phyloP scores from a whole-genome alignment of 2,113 vertebrate species.

The Gobiocypris rarus region DNA sequence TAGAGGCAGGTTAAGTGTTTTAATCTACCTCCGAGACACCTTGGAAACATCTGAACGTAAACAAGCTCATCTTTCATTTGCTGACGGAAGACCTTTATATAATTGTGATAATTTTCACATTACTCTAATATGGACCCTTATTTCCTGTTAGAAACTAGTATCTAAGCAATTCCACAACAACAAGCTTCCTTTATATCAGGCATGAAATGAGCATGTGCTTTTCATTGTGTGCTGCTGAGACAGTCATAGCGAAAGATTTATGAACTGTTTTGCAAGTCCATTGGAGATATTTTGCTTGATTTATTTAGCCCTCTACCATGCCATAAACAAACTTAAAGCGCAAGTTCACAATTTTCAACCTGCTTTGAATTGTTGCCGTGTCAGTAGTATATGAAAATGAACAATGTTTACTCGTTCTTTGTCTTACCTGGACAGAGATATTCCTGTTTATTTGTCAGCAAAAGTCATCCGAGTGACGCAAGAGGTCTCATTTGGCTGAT shows the following conservation, averaged over 20 bases:
- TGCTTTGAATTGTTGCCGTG: no score
- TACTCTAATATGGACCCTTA: neutral
- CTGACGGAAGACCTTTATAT: neutral
- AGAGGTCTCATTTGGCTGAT: no score
- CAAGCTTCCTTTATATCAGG: constrained; percentile 9
- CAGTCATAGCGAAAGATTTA: neutral
- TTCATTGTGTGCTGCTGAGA: neutral
- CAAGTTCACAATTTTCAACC: no score
- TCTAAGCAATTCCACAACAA: constrained; percentile 32
- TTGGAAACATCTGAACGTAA: neutral
- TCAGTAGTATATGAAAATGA: no score
- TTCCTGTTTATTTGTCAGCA: no score
- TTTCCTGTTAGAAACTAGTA: constrained; percentile 25
- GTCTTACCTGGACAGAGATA: no score
- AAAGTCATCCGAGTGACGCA: no score
- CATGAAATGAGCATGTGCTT: constrained; percentile 3
- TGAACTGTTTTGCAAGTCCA: neutral
- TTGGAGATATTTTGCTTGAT: neutral
- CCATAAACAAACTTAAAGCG: neutral
- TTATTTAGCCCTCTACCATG: neutral
- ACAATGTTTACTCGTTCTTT: no score
- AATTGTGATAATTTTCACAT: neutral
- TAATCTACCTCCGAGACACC: neutral
- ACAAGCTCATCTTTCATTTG: neutral
- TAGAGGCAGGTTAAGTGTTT: constrained; percentile 1